Evolutionary conservation across 2,797 vertebrate species (phyloP).

Genomic region (Emys orbicularis): DNA sequence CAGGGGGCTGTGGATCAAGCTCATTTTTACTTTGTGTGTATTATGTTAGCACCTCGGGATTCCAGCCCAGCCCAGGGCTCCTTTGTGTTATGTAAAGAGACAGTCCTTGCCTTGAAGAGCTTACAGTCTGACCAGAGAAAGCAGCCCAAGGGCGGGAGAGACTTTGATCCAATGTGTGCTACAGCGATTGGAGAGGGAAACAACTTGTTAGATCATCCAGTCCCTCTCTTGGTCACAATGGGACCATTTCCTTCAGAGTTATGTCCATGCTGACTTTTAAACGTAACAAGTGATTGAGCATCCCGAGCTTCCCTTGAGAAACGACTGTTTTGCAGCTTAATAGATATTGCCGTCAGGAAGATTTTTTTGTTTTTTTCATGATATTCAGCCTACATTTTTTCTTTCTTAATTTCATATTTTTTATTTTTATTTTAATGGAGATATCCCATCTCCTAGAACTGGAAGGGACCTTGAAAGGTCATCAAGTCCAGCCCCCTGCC

Average conservation of each 20-base stretch:
- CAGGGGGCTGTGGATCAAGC: not conserved
- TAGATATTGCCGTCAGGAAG: fast-evolving
- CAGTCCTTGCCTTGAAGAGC: not conserved
- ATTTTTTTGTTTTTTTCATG: no score
- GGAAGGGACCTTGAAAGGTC: no score
- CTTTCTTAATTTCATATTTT: not conserved
- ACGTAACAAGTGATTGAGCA: not conserved
- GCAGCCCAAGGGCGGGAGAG: not conserved
- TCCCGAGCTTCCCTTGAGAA: not conserved
- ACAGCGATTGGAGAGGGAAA: not conserved
- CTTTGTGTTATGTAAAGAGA: not conserved
- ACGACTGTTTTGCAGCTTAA: not conserved
- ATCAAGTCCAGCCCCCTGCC: no score
- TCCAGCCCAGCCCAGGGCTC: not conserved
- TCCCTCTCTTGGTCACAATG: not conserved
- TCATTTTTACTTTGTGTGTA: not conserved
- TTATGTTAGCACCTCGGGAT: not conserved
- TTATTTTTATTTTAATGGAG: no score
- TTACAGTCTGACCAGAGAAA: fast-evolving
- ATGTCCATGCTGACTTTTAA: not conserved
- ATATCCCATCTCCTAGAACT: no score
- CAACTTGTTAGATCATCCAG: not conserved
- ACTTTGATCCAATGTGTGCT: not conserved
- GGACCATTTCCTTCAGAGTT: not conserved
- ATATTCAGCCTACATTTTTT: not conserved